A percentile compares a stretch with the other conserved stretches of the same genome.
Evolutionary conservation across 2,113 vertebrate species (phyloP).

Genomic region (Phylloscopus trochiloides): DNA sequence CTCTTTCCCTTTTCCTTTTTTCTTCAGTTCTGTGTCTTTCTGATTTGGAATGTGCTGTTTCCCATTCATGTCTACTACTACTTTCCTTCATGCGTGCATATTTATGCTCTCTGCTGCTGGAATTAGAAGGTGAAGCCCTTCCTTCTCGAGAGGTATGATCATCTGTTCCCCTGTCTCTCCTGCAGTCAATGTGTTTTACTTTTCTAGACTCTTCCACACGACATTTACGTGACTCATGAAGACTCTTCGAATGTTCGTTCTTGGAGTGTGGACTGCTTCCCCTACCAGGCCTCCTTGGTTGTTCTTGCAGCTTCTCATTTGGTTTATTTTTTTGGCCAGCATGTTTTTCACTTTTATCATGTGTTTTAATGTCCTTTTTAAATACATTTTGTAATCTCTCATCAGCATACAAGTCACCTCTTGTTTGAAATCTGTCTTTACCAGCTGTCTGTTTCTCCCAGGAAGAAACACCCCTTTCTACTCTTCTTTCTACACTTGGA

Average conservation of each 20-base stretch:
- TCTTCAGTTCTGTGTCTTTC: slow-evolving; percentile 75
- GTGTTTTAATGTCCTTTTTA: slow-evolving; percentile 69
- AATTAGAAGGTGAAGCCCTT: slow-evolving; percentile 53
- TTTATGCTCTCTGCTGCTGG: slow-evolving; percentile 64
- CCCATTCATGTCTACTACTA: slow-evolving; percentile 45
- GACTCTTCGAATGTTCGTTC: slow-evolving; percentile 50
- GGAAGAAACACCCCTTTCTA: slow-evolving; percentile 36
- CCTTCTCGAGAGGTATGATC: slow-evolving; percentile 60
- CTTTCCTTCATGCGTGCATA: slow-evolving; percentile 12
- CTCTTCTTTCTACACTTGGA: slow-evolving; percentile 49
- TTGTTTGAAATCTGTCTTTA: slow-evolving; percentile 63
- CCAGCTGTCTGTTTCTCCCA: slow-evolving; percentile 65
- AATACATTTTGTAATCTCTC: slow-evolving; percentile 62
- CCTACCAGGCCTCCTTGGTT: slow-evolving; percentile 66
- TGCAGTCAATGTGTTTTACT: slow-evolving; percentile 60
- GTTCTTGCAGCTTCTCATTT: slow-evolving; percentile 63
- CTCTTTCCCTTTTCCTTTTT: slow-evolving; percentile 75
- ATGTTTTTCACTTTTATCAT: slow-evolving; percentile 70
- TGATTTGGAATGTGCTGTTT: slow-evolving; percentile 59
- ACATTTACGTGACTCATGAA: slow-evolving; percentile 62
- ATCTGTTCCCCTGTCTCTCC: slow-evolving; percentile 59
- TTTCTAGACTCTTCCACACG: slow-evolving; percentile 59
- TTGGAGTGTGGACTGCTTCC: slow-evolving; percentile 56
- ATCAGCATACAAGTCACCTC: slow-evolving; percentile 53
- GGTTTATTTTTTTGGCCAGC: slow-evolving; percentile 47